These are phyloP conservation scores for Dioctria rufipes DNA, from an alignment of 2,888 invertebrate genomes.

Conservation along the genomic window DNA sequence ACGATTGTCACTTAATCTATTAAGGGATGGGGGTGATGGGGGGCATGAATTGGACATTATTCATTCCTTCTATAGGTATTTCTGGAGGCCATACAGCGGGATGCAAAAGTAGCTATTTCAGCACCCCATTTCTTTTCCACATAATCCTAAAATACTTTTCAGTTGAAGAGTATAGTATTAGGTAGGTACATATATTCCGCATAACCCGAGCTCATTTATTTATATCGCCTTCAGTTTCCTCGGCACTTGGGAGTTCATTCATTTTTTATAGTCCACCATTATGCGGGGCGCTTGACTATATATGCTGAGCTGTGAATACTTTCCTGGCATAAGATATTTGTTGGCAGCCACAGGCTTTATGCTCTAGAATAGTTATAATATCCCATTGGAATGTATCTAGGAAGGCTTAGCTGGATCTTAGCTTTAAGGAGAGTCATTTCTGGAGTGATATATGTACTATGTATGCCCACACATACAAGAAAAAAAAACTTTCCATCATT, in stretches of 20 bases:
- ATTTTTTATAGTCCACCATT: slow-evolving; percentile 50
- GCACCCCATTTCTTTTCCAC: slow-evolving; percentile 37
- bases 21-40: background rate
- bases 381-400: background rate
- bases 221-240: slow-evolving; percentile 41
- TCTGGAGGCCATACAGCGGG: background rate
- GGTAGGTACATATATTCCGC: background rate
- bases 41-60: background rate
- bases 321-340: slow-evolving; percentile 24
- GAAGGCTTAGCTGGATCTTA: slow-evolving; percentile 4
- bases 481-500: slow-evolving; percentile 24
- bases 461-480: background rate
- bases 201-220: slow-evolving; percentile 50
- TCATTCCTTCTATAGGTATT: background rate
- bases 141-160: slow-evolving; percentile 51
- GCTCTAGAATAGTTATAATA: background rate
- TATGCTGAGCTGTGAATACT: slow-evolving; percentile 6
- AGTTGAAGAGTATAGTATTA: slow-evolving; percentile 14
- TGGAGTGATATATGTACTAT: slow-evolving; percentile 8
- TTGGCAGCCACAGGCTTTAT: slow-evolving; percentile 2
- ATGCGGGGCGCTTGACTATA: background rate
- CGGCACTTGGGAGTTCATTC: slow-evolving; percentile 36
- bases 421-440: slow-evolving; percentile 1
- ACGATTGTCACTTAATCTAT: slow-evolving; percentile 31
- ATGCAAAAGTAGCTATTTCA: background rate